Conservation (phyloP, 30 jellyfish, hydroid and myxozoan genomes). For the Hydra vulgaris region DNA sequence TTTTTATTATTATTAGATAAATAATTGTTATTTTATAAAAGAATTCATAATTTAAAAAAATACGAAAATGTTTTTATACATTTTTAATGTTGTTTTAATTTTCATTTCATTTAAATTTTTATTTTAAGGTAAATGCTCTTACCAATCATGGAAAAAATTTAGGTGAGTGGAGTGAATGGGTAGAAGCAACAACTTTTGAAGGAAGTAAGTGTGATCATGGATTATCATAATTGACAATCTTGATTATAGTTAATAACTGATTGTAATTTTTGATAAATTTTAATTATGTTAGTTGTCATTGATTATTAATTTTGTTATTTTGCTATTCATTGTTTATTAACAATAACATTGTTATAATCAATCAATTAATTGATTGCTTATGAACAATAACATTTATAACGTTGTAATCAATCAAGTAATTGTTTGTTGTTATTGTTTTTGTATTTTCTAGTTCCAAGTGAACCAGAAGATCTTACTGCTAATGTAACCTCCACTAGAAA, state of each 20-base stretch:
- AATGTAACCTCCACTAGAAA: slow-evolving; percentile 26
- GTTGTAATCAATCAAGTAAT: background rate
- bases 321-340: too few species aligned
- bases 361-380: too few species aligned
- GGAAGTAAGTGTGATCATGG: slow-evolving; percentile 16
- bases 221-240: background rate
- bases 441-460: slow-evolving; percentile 34
- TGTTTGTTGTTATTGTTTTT: background rate
- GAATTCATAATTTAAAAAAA: too few species aligned
- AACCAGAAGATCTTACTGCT: slow-evolving; percentile 26
- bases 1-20: too few species aligned
- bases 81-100: too few species aligned
- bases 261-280: background rate
- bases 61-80: too few species aligned
- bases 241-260: background rate
- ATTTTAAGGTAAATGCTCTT: slow-evolving; percentile 7
- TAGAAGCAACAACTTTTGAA: background rate
- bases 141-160: background rate
- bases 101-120: background rate
- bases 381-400: background rate
- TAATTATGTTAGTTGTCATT: background rate
- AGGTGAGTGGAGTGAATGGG: slow-evolving; percentile 18
- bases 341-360: too few species aligned
- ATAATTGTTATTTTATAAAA: too few species aligned
- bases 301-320: too few species aligned